Conservation (phyloP, 1,140 invertebrate genomes). For the Neoseiulus cucumeris region DNA sequence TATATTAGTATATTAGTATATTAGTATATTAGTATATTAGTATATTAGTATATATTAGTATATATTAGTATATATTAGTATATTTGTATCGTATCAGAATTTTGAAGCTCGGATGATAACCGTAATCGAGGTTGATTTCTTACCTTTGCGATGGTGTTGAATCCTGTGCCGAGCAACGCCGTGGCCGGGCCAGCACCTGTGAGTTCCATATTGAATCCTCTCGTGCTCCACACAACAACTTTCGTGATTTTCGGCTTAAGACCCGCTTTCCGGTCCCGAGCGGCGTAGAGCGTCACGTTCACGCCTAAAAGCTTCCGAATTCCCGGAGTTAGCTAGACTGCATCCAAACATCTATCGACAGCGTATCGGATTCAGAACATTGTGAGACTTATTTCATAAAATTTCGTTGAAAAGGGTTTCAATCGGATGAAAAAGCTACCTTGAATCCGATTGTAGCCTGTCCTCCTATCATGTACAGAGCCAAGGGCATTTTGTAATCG, state of each 20-base stretch:
- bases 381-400: too few relatives aligned
- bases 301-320: slow-evolving; percentile 1
- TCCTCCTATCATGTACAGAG: slow-evolving; percentile 2
- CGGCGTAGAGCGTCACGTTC: neutral
- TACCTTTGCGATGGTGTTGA: neutral
- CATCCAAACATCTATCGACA: too few relatives aligned
- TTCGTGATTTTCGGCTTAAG: neutral
- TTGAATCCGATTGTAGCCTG: neutral
- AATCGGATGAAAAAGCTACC: neutral
- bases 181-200: neutral
- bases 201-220: slow-evolving; percentile 1
- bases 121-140: too few relatives aligned
- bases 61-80: neutral
- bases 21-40: too few relatives aligned
- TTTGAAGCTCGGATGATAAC: too few relatives aligned
- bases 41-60: neutral
- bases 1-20: too few relatives aligned
- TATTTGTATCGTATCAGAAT: too few relatives aligned
- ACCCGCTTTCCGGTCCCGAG: neutral
- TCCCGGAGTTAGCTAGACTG: neutral
- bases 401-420: too few relatives aligned
- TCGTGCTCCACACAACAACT: neutral
- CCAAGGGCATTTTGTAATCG: neutral
- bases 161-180: neutral
- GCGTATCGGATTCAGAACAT: too few relatives aligned